Evolutionary conservation across 2,113 vertebrate genomes (phyloP).

Genomic region (Hystrix brachyura): DNA sequence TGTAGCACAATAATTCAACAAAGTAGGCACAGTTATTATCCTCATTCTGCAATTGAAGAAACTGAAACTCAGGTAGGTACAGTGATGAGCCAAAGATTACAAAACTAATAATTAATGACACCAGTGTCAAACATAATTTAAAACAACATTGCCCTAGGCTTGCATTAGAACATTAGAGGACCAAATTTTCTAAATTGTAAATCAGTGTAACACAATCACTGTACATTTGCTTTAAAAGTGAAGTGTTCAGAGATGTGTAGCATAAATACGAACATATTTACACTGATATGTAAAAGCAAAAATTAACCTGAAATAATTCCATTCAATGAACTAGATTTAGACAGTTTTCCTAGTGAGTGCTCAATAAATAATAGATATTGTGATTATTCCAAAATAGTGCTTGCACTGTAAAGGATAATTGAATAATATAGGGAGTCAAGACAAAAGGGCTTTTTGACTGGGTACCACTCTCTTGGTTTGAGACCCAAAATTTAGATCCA

Average conservation of each 20-base stretch:
- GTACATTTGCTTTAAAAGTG: neutral
- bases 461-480: neutral
- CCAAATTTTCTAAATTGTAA: neutral
- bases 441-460: neutral
- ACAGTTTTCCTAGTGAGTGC: neutral
- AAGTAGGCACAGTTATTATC: constrained; percentile 11
- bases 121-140: neutral
- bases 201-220: neutral
- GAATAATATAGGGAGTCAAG: neutral
- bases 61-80: neutral
- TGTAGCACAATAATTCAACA: neutral
- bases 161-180: neutral
- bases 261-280: neutral
- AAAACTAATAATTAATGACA: constrained; percentile 34
- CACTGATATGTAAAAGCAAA: neutral
- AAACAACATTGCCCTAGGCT: neutral
- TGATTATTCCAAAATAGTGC: neutral
- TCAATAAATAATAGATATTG: neutral
- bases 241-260: neutral
- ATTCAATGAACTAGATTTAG: constrained; percentile 23
- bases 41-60: constrained; percentile 46
- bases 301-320: neutral
- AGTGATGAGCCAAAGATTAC: neutral
- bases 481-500: neutral
- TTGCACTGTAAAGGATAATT: neutral